A percentile compares a stretch with the other conserved stretches of the same genome.
Evolutionary conservation across 2,113 vertebrate genomes (phyloP).

Genomic region (Nothobranchius furzeri): DNA sequence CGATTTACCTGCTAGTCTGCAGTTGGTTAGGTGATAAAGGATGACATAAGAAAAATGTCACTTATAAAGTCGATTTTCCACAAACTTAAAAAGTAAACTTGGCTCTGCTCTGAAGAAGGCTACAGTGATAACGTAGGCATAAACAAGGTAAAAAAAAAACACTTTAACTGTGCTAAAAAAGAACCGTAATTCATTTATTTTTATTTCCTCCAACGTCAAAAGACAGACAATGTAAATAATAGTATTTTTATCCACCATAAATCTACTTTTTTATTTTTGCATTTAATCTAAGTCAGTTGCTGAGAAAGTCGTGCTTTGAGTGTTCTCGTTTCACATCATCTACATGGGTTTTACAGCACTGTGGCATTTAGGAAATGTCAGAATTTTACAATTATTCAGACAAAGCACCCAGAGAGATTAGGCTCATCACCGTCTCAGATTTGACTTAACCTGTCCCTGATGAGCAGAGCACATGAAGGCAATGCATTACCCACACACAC

Average conservation of each 20-base stretch:
- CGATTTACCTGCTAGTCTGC: not conserved
- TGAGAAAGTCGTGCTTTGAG: not conserved
- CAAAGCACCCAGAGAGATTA: slow-evolving; percentile 13
- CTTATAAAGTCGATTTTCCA: not conserved
- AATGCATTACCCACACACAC: not conserved
- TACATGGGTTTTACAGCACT: not conserved
- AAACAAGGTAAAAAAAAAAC: no score
- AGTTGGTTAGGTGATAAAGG: not conserved
- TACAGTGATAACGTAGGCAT: no score
- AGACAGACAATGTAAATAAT: no score
- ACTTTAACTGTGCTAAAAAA: no score
- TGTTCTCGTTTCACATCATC: not conserved
- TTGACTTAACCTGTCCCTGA: not conserved
- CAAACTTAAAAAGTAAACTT: not conserved
- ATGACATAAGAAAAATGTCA: not conserved
- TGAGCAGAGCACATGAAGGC: not conserved
- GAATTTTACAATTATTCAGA: not conserved
- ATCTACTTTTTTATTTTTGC: no score
- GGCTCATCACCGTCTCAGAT: not conserved
- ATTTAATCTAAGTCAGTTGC: not conserved
- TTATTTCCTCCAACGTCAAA: no score
- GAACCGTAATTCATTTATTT: no score
- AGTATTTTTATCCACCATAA: no score
- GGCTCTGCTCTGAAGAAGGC: no score
- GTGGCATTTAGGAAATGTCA: not conserved